Conservation (phyloP, 2,113 vertebrate genomes). For the Rhegmatorhina hoffmannsi region DNA sequence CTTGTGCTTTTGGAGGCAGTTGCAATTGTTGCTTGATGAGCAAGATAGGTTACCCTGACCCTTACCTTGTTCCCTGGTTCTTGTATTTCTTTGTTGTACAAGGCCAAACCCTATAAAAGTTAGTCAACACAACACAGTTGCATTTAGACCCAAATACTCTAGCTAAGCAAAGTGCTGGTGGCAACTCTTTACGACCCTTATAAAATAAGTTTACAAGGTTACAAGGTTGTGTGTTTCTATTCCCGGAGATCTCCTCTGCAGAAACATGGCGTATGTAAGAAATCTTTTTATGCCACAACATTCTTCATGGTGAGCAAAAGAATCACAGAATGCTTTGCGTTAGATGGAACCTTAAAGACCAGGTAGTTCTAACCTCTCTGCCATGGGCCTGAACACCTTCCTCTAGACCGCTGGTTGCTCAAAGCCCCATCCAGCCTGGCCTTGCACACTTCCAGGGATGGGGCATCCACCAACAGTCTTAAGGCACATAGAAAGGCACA, state of each 20-base stretch:
- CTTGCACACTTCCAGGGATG: neutral
- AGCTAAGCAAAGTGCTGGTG: neutral
- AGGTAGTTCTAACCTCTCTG: neutral
- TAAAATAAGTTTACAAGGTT: neutral
- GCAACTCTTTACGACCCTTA: neutral
- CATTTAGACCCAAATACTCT: neutral
- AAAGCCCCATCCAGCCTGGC: neutral
- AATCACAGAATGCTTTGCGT: neutral
- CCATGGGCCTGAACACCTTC: neutral
- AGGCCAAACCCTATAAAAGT: neutral
- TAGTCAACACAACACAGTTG: neutral
- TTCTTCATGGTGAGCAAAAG: neutral
- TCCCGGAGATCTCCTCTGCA: neutral
- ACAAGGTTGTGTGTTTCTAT: neutral
- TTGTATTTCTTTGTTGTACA: neutral
- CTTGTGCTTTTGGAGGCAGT: neutral
- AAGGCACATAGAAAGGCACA: neutral
- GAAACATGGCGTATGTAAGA: neutral
- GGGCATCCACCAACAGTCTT: neutral
- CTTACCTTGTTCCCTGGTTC: neutral
- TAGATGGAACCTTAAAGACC: neutral
- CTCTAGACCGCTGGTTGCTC: neutral
- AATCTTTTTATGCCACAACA: neutral
- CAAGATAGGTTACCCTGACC: neutral
- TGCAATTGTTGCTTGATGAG: neutral